A percentile compares a stretch with the other conserved stretches of the same genome.
Evolutionary conservation across 30 jellyfish, hydroid and myxozoan species (phyloP).

Genomic region (Aurelia aurita): DNA sequence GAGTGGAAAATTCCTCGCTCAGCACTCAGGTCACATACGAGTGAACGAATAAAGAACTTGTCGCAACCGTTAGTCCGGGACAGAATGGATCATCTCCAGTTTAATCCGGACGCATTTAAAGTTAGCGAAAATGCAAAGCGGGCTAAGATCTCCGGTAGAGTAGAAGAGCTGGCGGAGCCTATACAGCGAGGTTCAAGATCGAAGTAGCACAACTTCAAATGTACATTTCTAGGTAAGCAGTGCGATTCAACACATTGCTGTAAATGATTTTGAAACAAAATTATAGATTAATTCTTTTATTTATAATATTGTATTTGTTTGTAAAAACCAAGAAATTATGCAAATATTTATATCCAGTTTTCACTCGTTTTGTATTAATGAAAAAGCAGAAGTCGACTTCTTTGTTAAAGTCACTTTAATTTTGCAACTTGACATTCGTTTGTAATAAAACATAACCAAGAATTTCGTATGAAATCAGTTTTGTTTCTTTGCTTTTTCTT

Average conservation of each 20-base stretch:
- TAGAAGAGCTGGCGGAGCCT: conserved; percentile 89
- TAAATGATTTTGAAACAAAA: too few species aligned
- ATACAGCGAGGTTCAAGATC: conserved; percentile 25
- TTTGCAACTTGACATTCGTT: too few species aligned
- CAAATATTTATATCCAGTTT: background rate
- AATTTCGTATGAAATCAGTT: too few species aligned
- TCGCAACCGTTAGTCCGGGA: conserved; percentile 92
- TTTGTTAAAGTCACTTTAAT: too few species aligned
- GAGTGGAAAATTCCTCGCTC: conserved; percentile 85
- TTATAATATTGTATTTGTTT: background rate
- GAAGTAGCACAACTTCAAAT: too few species aligned
- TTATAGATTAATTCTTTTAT: too few species aligned
- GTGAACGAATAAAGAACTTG: conserved; percentile 69
- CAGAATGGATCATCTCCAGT: conserved; percentile 93
- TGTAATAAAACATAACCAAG: too few species aligned
- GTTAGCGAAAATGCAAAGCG: conserved; percentile 81
- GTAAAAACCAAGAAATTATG: background rate
- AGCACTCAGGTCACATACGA: conserved; percentile 58
- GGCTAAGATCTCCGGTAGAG: conserved; percentile 74
- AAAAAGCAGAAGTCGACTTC: too few species aligned
- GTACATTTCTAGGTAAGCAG: too few species aligned
- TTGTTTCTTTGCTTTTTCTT: too few species aligned
- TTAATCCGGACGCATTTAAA: conserved; percentile 93
- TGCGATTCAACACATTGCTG: too few species aligned
- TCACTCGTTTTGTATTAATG: background rate